Base-by-base conservation (phyloP, 2,888 invertebrate genomes). In the Gnatocerus cornutus region DNA sequence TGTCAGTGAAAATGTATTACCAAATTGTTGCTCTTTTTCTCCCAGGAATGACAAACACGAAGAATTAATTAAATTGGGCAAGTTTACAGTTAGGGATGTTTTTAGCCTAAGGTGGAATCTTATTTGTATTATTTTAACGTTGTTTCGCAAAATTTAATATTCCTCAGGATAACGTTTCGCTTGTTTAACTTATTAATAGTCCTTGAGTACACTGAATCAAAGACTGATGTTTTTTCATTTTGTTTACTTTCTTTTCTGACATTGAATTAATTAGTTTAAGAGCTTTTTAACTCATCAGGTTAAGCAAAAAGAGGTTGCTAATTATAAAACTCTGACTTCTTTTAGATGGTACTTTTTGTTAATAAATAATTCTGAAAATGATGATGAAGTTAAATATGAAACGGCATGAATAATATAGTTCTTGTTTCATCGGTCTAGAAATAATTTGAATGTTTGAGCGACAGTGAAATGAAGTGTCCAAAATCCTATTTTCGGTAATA, bases 321-420 rank as follows among this genome's bases (percentile, higher is more conserved):
- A 55, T 55, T 55, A 55, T 53, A 53, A 53, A 53, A 55, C 8
- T 55, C 10, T 12, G n/a, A n/a, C 14, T 16, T 13, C 55, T 55
- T 55, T 55, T 37, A 37, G 55, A 58, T 7, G 33, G 6, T 21
- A 21, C 21, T 21, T 21, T 21, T 21, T 21, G 21, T 21, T 21
- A 21, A 21, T 21, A 21, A 3, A 3, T 21, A n/a, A n/a, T n/a
- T n/a, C n/a, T n/a, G n/a, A n/a, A n/a, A n/a, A n/a, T n/a, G n/a
- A n/a, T n/a, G n/a, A n/a, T n/a, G n/a, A n/a, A n/a, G 43, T 59
- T 21, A 59, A 59, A 59, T 59, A 59, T 46, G 45, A 59, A 59
- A 46, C 45, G 45, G 9, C 59, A 46, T 59, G 30, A 59, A 59
- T 59, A 45, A 46, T 59, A 50, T 50, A 29, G 8, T 29, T 10